Base-by-base conservation (phyloP, 2,113 vertebrate species). In the Crotalus helleri region DNA sequence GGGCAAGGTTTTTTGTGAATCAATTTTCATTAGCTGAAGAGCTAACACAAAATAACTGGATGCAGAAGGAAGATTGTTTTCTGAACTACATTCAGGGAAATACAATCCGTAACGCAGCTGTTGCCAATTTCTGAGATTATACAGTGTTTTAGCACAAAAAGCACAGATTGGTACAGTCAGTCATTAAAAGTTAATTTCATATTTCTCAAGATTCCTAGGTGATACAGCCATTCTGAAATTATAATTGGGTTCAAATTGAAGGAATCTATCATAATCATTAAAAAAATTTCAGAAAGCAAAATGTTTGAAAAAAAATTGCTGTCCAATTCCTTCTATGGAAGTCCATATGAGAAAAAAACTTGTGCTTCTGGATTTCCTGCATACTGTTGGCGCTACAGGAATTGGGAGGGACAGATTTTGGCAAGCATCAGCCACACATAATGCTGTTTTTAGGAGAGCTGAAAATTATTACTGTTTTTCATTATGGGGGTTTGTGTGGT, bases 11-110 rank as follows among this genome's bases (percentile, higher is more conserved):
- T 61, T 86, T 23, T 29, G 54, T 58, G 64, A 92, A 44, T 90
- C 92, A 54, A 6, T 53, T 87, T 93, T 61, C 89, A 86, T 93
- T 87, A 90, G 86, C 46, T 90, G n/a, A 90, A 87, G 90, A 87
- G 29, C 29, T 81, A 89, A 89, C 26, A 88, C 15, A 39, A 51
- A n/a, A 26, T 4, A 49, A 93, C 53, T 93, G 57, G 74, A 90
- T 29, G 10, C 57, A 64, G 86, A 90, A 29, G 29, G 12, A 86
- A 54, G 46, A 90, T 93, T 87, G n/a, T 81, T 81, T 46, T 90
- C n/a, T 90, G 46, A 86, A 87, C 86, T 87, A 53, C 6, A 81
- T 86, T 81, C 6, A 86, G n/a, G 29, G 55, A 44, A 90, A 5
- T 29, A 54, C 8, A 86, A 61, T 8, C 44, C 23, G n/a, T 23